Evolutionary conservation across 2,888 invertebrate species (phyloP).

Genomic region (Thera obeliscata): DNA sequence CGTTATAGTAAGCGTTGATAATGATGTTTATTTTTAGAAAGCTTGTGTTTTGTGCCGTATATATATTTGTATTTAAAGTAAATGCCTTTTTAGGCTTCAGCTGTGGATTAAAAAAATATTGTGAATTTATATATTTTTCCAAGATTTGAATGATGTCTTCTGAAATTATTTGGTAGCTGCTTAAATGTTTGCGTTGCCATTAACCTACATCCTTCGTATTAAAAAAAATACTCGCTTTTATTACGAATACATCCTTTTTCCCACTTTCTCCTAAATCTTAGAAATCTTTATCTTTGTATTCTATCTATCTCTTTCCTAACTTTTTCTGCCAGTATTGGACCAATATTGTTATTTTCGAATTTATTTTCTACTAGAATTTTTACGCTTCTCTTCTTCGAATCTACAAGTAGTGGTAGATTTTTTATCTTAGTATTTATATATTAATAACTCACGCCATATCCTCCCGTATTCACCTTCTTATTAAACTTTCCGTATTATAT

Average conservation of each 20-base stretch:
- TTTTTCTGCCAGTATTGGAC: conserved; percentile 66
- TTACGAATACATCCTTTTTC: background rate
- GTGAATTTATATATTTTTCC: conserved; percentile 3
- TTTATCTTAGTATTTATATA: conserved; percentile 43
- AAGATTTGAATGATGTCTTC: background rate
- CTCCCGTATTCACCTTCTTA: conserved; percentile 12
- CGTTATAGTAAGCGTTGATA: conserved; percentile 53
- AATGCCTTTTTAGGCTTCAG: conserved; percentile 30
- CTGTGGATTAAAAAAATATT: conserved; percentile 10
- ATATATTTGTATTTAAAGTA: conserved; percentile 16
- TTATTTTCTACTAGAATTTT: conserved; percentile 65
- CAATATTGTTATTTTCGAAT: conserved; percentile 70
- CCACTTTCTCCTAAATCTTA: conserved; percentile 15
- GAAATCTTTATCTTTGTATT: conserved; percentile 20
- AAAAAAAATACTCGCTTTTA: conserved; percentile 12
- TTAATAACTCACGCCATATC: conserved; percentile 17
- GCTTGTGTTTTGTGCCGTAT: conserved; percentile 45
- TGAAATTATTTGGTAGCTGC: background rate
- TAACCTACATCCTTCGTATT: background rate
- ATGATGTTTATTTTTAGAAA: conserved; percentile 55
- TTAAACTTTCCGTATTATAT: background rate
- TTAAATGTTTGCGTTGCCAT: background rate
- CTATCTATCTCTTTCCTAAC: conserved; percentile 35
- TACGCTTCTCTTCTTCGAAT: conserved; percentile 53
- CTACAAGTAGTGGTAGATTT: conserved; percentile 39